Percentiles rank a stretch among this genome's conserved stretches.
These are phyloP conservation scores for Gulo gulo DNA, from an alignment of 2,113 vertebrate genomes.

Conservation along the genomic window DNA sequence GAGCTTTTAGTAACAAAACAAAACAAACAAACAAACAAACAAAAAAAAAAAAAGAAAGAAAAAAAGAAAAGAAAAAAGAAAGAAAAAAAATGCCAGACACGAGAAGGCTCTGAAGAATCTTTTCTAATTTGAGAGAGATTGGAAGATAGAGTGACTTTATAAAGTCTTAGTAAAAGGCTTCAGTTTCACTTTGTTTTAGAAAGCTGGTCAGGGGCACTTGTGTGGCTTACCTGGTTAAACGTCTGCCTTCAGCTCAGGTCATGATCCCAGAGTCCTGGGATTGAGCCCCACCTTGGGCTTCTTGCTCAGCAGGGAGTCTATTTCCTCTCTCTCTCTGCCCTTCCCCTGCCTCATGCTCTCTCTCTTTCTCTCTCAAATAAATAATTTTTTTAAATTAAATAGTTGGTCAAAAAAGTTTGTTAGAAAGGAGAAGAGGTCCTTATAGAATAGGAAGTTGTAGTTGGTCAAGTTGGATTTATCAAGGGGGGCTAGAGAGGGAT, in stretches of 20 bases:
- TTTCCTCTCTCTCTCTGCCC: background rate
- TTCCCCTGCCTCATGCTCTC: background rate
- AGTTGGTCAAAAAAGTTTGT: background rate
- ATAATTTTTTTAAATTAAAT: background rate
- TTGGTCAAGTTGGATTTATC: background rate
- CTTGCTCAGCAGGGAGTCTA: background rate
- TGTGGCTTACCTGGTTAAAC: background rate
- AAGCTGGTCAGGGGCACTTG: background rate
- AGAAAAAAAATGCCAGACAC: background rate
- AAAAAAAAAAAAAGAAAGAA: background rate
- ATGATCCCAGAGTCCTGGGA: background rate
- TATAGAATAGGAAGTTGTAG: background rate
- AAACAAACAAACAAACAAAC: too few relatives aligned
- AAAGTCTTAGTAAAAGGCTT: background rate
- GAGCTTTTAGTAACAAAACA: background rate
- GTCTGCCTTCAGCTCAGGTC: background rate
- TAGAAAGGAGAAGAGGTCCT: background rate
- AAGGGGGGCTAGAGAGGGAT: background rate
- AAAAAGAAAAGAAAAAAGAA: background rate
- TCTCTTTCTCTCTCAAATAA: background rate
- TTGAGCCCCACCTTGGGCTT: background rate
- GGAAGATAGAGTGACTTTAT: background rate
- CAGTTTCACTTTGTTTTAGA: background rate
- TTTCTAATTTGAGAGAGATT: background rate
- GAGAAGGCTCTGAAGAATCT: background rate